Evolutionary conservation across 2,113 vertebrate genomes (phyloP), one percentile per base, ranked within the genome.

Genomic region (Stegastes partitus): DNA sequence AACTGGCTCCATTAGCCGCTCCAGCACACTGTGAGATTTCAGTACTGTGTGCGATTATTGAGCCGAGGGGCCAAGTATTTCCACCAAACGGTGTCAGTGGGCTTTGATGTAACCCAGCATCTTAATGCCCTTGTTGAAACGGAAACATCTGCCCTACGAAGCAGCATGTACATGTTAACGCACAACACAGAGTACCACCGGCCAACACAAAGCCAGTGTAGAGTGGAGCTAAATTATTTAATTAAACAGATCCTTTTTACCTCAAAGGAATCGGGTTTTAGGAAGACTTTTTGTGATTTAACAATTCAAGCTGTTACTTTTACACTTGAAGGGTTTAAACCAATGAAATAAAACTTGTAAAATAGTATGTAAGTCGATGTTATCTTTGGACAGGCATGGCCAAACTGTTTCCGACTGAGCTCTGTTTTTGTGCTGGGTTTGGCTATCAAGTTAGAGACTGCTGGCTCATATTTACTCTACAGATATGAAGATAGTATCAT

Each of bases 51-150:
- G 44, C 44, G 66, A 51, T 53, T 34, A 11, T 31, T 78, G 21
- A 26, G 50, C 44, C 50, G 34, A 23, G 55, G 31, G 68, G 55
- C 79, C 78, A 86, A 78, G 66, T 56, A 28, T 81, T 75, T 81
- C 70, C 73, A 74, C 26, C 51, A 64, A 59, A 57, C 16, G 14
- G 21, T 75, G 54, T 55, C 14, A 8, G 54, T 49, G 31, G 50
- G 79, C 26, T 70, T 4, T 59, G 65, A 64, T 28, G 23, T 51
- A 42, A 42, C n/a, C 11, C 21, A 19, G 44, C 74, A 64, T 25
- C 58, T 67, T 70, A 44, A 62, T 39, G 49, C 31, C 3, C 42
- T 9, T 19, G 42, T 21, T 77, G 34, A 74, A 78, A 68, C 72
- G 80, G 80, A 81, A 81, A 74, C n/a, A 58, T 22, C 15, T 70